These are phyloP conservation scores for Thermophis baileyi DNA, from an alignment of 2,113 vertebrate species.

Conservation along the genomic window DNA sequence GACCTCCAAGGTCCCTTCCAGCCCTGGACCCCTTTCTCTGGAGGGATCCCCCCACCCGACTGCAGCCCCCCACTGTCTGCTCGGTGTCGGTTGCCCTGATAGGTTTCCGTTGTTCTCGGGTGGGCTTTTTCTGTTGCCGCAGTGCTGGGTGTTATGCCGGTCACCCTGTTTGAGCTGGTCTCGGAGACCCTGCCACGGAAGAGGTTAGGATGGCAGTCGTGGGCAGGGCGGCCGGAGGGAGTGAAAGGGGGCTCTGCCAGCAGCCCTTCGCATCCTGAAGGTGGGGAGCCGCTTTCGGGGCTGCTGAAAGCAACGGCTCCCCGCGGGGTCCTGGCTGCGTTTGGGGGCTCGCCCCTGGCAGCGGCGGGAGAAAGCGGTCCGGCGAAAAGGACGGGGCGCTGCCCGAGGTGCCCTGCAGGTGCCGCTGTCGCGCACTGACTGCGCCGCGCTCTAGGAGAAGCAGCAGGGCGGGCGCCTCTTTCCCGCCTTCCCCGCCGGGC, in stretches of 20 bases:
- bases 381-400: neutral
- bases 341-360: too few relatives aligned
- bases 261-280: neutral
- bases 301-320: neutral
- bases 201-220: too few relatives aligned
- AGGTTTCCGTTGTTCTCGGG: accelerated
- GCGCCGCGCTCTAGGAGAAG: neutral
- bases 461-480: too few relatives aligned
- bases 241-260: neutral
- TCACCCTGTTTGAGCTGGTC: too few relatives aligned
- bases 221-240: neutral
- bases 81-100: neutral
- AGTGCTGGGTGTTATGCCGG: too few relatives aligned
- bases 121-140: neutral
- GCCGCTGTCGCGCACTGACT: neutral
- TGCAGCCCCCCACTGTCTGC: neutral
- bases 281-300: neutral
- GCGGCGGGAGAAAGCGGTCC: too few relatives aligned
- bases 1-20: neutral
- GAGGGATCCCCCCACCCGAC: neutral
- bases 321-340: neutral
- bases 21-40: neutral
- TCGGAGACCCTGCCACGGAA: too few relatives aligned
- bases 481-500: accelerated
- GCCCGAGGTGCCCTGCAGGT: neutral